These are phyloP conservation scores for Microctenopoma lineatum DNA, from an alignment of 2,797 vertebrate genomes.

Conservation along the genomic window DNA sequence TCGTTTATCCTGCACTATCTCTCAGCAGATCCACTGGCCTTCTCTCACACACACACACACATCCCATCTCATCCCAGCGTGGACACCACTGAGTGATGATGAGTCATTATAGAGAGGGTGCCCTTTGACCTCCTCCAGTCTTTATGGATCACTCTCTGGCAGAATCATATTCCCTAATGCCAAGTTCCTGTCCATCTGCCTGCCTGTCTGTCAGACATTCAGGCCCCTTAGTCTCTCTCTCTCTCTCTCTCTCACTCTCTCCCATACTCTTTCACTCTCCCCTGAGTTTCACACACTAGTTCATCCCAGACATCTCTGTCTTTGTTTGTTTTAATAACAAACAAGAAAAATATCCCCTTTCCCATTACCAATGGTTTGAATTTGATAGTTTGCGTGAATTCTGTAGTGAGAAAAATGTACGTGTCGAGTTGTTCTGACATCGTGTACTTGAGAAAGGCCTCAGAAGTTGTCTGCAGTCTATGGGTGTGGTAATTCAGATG, in stretches of 20 bases:
- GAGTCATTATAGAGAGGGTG: constrained; percentile 78
- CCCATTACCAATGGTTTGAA: constrained; percentile 68
- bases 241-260: constrained; percentile 45
- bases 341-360: constrained; percentile 67
- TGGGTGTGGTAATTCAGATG: constrained; percentile 38
- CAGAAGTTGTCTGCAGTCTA: constrained; percentile 45
- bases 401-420: constrained; percentile 52
- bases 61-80: constrained; percentile 46
- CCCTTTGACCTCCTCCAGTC: constrained; percentile 75
- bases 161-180: constrained; percentile 80
- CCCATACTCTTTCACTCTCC: constrained; percentile 39
- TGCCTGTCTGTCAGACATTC: constrained; percentile 85
- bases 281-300: constrained; percentile 77
- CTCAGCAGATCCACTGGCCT: constrained; percentile 70
- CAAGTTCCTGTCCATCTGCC: constrained; percentile 77
- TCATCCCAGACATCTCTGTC: constrained; percentile 76
- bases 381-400: constrained; percentile 55
- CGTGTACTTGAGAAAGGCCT: constrained; percentile 40
- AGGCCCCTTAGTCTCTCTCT: constrained; percentile 73
- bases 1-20: constrained; percentile 76
- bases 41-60: constrained; percentile 48
- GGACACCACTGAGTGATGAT: constrained; percentile 81
- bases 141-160: constrained; percentile 80
- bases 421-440: constrained; percentile 57
- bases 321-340: constrained; percentile 81